These are phyloP conservation scores for Stenodera caucasica DNA, from an alignment of 2,888 invertebrate genomes.

Conservation along the genomic window DNA sequence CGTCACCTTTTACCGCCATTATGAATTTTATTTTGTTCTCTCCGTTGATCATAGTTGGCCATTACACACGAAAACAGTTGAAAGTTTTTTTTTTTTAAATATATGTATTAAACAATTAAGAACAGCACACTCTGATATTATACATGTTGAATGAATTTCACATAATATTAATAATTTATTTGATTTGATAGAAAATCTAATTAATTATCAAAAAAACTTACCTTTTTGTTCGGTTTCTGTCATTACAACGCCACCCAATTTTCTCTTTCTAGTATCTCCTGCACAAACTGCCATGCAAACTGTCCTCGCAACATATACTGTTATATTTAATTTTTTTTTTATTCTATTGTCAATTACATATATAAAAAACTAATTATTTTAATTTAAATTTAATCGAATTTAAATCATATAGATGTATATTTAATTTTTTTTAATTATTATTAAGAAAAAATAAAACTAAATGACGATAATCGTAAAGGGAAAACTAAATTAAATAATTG, in stretches of 20 bases:
- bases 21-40: constrained; percentile 44
- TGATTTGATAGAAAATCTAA: no score
- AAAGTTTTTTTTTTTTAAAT: background rate
- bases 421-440: background rate
- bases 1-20: constrained; percentile 54
- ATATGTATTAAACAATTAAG: no score
- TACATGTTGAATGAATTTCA: no score
- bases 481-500: background rate
- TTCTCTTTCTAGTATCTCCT: constrained; percentile 63
- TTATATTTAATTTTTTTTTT: constrained; percentile 41
- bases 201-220: constrained; percentile 60
- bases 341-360: background rate
- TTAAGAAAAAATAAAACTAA: background rate
- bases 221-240: constrained; percentile 76
- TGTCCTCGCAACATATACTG: constrained; percentile 35
- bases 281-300: constrained; percentile 41
- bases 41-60: background rate
- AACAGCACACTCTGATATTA: no score
- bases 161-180: background rate
- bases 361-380: background rate
- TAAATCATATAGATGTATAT: background rate
- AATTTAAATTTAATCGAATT: background rate
- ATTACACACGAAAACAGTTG: background rate
- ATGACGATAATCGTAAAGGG: no score
- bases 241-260: constrained; percentile 79